A percentile compares a stretch with the other conserved stretches of the same genome.
phyloP scores from a whole-genome alignment of 2,113 vertebrate species.

The Leptobrachium ailaonicum region DNA sequence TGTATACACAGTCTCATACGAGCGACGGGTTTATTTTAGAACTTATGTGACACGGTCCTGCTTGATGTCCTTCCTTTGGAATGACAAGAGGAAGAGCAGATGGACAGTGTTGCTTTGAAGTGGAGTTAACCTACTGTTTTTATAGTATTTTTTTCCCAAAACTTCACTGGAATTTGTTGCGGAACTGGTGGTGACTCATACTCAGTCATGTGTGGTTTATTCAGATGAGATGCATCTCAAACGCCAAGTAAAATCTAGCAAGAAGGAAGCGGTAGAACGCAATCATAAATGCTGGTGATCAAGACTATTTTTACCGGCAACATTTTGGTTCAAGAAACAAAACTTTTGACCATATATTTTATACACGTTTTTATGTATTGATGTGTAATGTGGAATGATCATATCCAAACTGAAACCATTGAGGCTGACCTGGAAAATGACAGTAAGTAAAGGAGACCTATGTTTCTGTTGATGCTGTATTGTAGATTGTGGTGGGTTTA shows the following conservation, averaged over 20 bases:
- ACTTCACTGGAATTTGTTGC: neutral
- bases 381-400: slow-evolving; percentile 11
- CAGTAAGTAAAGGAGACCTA: neutral
- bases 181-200: neutral
- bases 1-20: slow-evolving; percentile 1
- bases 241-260: too few species aligned
- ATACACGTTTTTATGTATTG: too few species aligned
- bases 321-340: too few species aligned
- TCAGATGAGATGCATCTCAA: too few species aligned
- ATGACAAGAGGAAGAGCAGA: slow-evolving; percentile 50
- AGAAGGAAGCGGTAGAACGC: too few species aligned
- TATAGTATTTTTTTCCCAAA: slow-evolving; percentile 32
- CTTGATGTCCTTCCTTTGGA: slow-evolving; percentile 40
- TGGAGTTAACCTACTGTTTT: slow-evolving; percentile 26
- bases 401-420: neutral
- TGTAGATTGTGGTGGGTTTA: too few species aligned
- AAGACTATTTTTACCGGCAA: too few species aligned
- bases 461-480: too few species aligned
- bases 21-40: slow-evolving; percentile 27
- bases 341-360: too few species aligned
- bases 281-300: too few species aligned
- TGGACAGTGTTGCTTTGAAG: slow-evolving; percentile 5
- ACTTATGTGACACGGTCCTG: neutral
- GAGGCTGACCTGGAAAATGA: neutral
- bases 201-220: too few species aligned